Percentiles rank a stretch among this genome's conserved stretches.
These are phyloP conservation scores for Pipistrellus kuhlii DNA, from an alignment of 2,797 vertebrate genomes.

Conservation along the genomic window DNA sequence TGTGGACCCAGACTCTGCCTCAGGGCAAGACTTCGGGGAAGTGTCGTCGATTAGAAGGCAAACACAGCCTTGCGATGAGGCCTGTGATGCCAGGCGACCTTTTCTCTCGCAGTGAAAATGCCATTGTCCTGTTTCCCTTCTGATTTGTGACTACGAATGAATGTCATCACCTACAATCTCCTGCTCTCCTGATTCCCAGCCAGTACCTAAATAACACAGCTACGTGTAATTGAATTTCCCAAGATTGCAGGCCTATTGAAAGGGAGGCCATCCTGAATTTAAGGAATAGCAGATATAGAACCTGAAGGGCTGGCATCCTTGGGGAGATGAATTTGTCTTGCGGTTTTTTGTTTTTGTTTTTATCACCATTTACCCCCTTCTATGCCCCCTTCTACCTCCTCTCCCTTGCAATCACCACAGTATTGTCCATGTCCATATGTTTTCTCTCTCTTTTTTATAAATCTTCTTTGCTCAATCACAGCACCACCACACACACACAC, in stretches of 20 bases:
- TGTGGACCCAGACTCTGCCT: not conserved
- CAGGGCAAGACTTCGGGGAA: not conserved
- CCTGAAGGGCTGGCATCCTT: not conserved
- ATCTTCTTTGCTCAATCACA: not conserved
- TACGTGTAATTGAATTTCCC: slow-evolving; percentile 69
- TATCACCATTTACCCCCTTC: not conserved
- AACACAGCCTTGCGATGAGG: slow-evolving; percentile 56
- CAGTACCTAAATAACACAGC: slow-evolving; percentile 58
- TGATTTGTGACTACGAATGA: slow-evolving; percentile 66
- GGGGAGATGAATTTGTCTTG: not conserved
- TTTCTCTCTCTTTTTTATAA: not conserved
- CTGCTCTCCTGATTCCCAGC: slow-evolving; percentile 64
- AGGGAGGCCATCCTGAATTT: slow-evolving; percentile 11
- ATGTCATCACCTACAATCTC: slow-evolving; percentile 55
- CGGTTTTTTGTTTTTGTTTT: not conserved
- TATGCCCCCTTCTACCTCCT: not conserved
- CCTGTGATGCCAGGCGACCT: slow-evolving; percentile 52
- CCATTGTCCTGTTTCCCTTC: slow-evolving; percentile 58
- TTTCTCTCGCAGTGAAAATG: slow-evolving; percentile 74
- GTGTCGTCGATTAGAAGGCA: not conserved
- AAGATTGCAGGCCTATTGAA: slow-evolving; percentile 46
- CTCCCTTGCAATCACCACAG: not conserved
- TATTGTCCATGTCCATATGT: not conserved
- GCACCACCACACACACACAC: not conserved
- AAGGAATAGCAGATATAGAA: not conserved